Conservation (phyloP, 2,888 invertebrate genomes). For the Caenorhabditis wallacei region DNA sequence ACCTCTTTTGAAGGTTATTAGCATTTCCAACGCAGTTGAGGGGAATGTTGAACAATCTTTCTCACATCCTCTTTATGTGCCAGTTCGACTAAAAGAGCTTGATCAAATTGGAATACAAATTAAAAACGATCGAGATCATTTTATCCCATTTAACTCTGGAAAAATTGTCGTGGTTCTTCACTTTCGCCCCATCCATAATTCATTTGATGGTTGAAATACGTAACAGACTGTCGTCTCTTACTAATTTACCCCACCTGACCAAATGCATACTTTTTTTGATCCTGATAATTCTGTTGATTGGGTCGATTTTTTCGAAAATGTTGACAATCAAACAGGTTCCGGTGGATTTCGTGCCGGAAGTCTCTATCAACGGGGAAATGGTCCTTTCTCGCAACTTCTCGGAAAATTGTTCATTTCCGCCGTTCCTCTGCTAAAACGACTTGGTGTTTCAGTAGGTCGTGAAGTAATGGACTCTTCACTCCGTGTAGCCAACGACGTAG, state of each 20-base stretch:
- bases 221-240: neutral
- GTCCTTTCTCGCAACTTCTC: slow-evolving; percentile 28
- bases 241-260: neutral
- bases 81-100: neutral
- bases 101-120: slow-evolving; percentile 4
- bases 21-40: neutral
- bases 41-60: slow-evolving; percentile 12
- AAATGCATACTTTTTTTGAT: neutral
- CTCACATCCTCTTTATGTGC: slow-evolving; percentile 18
- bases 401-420: slow-evolving; percentile 34
- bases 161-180: slow-evolving; percentile 35
- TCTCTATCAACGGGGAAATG: slow-evolving; percentile 37
- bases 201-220: slow-evolving; percentile 27
- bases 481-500: slow-evolving; percentile 38
- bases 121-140: slow-evolving; percentile 34
- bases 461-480: slow-evolving; percentile 26
- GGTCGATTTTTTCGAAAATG: slow-evolving; percentile 2
- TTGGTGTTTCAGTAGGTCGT: slow-evolving; percentile 21
- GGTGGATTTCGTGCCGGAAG: slow-evolving; percentile 31
- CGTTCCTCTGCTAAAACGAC: slow-evolving; percentile 21
- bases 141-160: slow-evolving; percentile 42
- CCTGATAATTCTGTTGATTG: slow-evolving; percentile 27
- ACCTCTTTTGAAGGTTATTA: slow-evolving; percentile 29
- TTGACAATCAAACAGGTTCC: neutral
- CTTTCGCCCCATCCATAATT: slow-evolving; percentile 10